A percentile compares a stretch with the other conserved stretches of the same genome.
Conservation (phyloP, 30 jellyfish, hydroid and myxozoan genomes). For the Catostylus mosaicus region DNA sequence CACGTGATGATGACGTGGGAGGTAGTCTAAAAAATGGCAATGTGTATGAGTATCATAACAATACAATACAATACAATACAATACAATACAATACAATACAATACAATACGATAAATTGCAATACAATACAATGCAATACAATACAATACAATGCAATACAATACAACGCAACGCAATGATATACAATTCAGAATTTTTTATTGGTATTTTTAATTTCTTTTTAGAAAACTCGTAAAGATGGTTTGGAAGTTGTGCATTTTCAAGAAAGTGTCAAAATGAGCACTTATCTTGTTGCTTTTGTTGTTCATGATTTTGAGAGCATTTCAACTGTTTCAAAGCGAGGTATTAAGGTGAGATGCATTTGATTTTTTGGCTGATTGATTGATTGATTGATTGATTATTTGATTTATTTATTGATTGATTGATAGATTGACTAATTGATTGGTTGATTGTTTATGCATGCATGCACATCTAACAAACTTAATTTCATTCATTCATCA, state of each 20-base stretch:
- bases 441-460: background rate
- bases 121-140: background rate
- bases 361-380: too few relatives aligned
- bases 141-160: background rate
- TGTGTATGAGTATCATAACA: too few relatives aligned
- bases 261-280: slow-evolving; percentile 93
- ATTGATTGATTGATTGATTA: too few relatives aligned
- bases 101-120: too few relatives aligned
- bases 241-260: slow-evolving; percentile 82
- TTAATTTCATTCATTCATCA: too few relatives aligned
- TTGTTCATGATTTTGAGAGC: slow-evolving; percentile 85
- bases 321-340: slow-evolving; percentile 63
- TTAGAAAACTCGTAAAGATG: slow-evolving; percentile 67
- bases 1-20: too few relatives aligned
- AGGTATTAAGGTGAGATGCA: slow-evolving; percentile 55
- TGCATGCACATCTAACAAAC: too few relatives aligned
- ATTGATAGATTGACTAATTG: too few relatives aligned
- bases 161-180: background rate
- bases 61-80: background rate
- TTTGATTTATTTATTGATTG: too few relatives aligned
- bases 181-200: background rate
- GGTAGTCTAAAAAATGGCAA: too few relatives aligned
- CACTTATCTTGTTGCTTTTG: slow-evolving; percentile 93
- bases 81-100: background rate
- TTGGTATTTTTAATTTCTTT: background rate